These are phyloP conservation scores for Leucoraja ocellata DNA, from an alignment of 2,797 vertebrate genomes.

Conservation along the genomic window DNA sequence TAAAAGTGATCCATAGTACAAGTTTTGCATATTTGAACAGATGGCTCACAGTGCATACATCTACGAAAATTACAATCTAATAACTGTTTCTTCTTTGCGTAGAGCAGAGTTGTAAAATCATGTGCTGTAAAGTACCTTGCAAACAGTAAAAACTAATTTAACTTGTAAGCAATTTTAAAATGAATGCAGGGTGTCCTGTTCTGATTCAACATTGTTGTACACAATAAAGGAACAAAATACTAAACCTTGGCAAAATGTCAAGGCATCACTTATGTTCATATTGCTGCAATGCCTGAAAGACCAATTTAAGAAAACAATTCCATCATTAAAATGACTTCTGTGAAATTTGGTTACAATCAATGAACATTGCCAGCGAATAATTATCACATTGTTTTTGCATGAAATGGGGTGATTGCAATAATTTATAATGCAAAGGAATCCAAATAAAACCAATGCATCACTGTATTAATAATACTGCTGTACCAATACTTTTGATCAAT, in stretches of 20 bases:
- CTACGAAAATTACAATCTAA: slow-evolving; percentile 15
- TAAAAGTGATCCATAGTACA: too few species aligned
- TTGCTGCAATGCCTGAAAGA: background rate
- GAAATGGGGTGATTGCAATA: background rate
- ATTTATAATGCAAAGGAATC: slow-evolving; percentile 21
- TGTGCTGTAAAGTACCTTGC: background rate
- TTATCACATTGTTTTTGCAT: slow-evolving; percentile 6
- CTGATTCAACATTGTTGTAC: background rate
- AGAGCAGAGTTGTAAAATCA: background rate
- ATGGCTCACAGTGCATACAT: background rate
- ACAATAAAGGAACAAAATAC: background rate
- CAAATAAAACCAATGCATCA: slow-evolving; percentile 28
- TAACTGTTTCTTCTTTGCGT: background rate
- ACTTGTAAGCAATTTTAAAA: background rate
- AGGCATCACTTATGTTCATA: background rate
- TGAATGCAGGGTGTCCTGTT: background rate
- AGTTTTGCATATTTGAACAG: background rate
- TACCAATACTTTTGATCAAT: background rate
- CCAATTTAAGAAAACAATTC: background rate
- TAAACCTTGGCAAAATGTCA: background rate
- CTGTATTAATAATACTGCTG: background rate
- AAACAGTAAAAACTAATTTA: background rate
- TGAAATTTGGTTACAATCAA: background rate
- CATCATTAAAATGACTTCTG: background rate
- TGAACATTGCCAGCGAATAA: background rate